Base-by-base conservation (phyloP, 2,113 vertebrate species). In the Oreochromis aureus region DNA sequence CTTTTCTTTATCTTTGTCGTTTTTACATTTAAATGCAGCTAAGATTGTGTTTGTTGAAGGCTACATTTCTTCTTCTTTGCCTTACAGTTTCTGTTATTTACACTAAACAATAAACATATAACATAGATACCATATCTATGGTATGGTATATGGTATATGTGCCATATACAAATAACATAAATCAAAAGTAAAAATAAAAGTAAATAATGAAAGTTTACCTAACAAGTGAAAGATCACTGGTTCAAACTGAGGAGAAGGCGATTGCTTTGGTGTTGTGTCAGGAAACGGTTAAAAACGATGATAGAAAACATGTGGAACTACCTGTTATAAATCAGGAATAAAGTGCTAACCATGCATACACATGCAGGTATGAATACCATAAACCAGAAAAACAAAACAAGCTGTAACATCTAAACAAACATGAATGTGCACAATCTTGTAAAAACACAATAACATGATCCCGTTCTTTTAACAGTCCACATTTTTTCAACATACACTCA, bases 71-170 rank as follows among this genome's bases (percentile, higher is more conserved):
- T 44, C n/a, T 44, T 71, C 36, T 71, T 24, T 71, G 39, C 66
- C 66, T 71, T 44, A 71, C 3, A 1, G 13, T 1, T 71, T 24
- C 39, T 71, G 5, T 71, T 15, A 46, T 44, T 71, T 71, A 24
- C 66, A 71, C 39, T 16, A 44, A 44, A 24, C 0, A 41, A 41
- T 41, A 69, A 41, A 71, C 1, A 71, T 44, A 44, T 44, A 44
- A 44, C 39, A 71, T 0, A 71, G 0, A 44, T 22, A 13, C 4
- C 11, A 39, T 12, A 12, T 66, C 61, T 66, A 36, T 66, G 0
- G 59, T 66, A 36, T 66, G 0, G 59, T 36, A 1, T 41, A 41
- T 41, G 5, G 39, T 48, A 48, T 48, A 7, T 48, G 46, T 48
- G 6, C 15, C 15, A 48, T 51, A 51, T 51, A 19, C 48, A 51